These are phyloP conservation scores for Falco rusticolus DNA, from an alignment of 2,797 vertebrate species.

Conservation along the genomic window DNA sequence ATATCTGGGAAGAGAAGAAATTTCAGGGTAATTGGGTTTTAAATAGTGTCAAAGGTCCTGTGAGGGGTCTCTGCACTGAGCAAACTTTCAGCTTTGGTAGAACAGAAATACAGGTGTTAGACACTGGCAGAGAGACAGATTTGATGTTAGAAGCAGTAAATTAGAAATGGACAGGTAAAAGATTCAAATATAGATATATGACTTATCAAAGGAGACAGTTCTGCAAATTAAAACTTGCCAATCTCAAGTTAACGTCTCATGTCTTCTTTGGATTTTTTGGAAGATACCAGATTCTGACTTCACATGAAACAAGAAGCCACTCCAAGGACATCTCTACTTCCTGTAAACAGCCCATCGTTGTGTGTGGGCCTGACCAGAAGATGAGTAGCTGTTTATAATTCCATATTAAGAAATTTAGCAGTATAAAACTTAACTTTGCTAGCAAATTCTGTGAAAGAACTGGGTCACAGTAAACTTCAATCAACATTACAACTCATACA, in stretches of 20 bases:
- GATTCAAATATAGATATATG: neutral
- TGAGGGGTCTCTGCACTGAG: neutral
- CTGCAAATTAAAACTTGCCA: neutral
- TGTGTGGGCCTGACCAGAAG: neutral
- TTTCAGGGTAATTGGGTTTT: conserved; percentile 7
- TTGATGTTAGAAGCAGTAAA: neutral
- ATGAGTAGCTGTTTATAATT: neutral
- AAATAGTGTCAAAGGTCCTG: neutral
- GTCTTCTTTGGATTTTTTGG: neutral
- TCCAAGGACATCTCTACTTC: neutral
- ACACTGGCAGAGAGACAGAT: neutral
- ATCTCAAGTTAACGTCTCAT: neutral
- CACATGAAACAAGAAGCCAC: neutral
- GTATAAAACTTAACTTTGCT: neutral
- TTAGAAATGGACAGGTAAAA: neutral
- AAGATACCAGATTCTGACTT: neutral
- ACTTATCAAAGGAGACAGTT: neutral
- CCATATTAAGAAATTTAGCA: neutral
- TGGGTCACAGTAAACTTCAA: neutral
- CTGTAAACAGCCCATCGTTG: neutral
- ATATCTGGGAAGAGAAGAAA: neutral
- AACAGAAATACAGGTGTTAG: neutral
- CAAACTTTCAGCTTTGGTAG: neutral
- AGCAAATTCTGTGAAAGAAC: neutral
- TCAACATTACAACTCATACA: neutral